Base-by-base conservation (phyloP, 2,888 invertebrate genomes). In the Drosophila cognata region DNA sequence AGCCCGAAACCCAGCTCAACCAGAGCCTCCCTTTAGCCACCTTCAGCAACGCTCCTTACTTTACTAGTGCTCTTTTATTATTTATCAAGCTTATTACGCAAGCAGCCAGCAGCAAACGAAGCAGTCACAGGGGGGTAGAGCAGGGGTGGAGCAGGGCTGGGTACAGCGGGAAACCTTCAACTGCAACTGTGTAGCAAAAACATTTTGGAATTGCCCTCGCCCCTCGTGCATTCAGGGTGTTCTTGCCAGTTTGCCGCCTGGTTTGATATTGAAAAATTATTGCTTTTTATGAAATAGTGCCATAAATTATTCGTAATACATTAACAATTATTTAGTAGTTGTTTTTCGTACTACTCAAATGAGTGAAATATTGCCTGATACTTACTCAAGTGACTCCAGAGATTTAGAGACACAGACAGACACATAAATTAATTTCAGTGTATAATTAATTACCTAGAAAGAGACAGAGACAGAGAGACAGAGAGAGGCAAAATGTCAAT, bases 251-350 rank as follows among this genome's bases (percentile, higher is more conserved):
- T 84, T 87, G 84, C 85, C 84, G 89, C 85, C 88, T 84, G 77
- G 90, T 84, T 86, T 88, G 87, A 90, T 88, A 88, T 88, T 90
- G 88, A 88, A 88, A 88, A 89, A 88, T 88, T 90, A 90, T 88
- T 88, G 88, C 88, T 89, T 90, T 88, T 88, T 89, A 90, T 88
- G 89, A 89, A 88, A 90, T 89, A 85, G 91, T 88, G 88, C 75
- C 86, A 88, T 88, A 88, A 88, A 91, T 88, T 90, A 88, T 88
- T 90, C 88, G 87, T 88, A 89, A 90, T 90, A 90, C 90, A 90
- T 88, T 88, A 88, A 88, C 89, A 88, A 88, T 88, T 88, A 90
- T 88, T 87, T 87, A 87, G 84, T 87, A 84, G 85, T 90, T 90
- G 89, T 88, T 87, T 85, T 90, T 84, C 62, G 58, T 48, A 60